phyloP scores from a whole-genome alignment of 2,113 vertebrate genomes.

The Misgurnus anguillicaudatus region DNA sequence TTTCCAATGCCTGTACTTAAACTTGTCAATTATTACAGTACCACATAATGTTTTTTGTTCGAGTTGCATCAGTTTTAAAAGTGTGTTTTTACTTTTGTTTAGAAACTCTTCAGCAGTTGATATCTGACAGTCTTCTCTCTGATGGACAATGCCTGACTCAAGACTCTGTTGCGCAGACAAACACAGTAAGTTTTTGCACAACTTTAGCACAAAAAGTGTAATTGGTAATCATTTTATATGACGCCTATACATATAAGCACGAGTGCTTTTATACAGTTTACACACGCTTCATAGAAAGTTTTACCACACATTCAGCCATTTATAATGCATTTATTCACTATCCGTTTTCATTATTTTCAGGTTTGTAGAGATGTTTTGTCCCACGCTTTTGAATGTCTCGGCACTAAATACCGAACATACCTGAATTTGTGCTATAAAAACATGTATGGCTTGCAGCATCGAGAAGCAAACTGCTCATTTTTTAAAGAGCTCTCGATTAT shows the following conservation, averaged over 20 bases:
- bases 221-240: too few species aligned
- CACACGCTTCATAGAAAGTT: too few species aligned
- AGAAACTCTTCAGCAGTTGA: constrained; percentile 54
- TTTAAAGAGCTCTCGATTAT: constrained; percentile 55
- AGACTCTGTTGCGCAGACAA: constrained; percentile 7
- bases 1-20: too few species aligned
- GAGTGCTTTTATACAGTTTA: too few species aligned
- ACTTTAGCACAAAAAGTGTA: background rate
- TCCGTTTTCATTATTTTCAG: constrained; percentile 45
- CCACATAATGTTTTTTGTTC: background rate
- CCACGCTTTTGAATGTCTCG: constrained; percentile 43
- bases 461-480: constrained; percentile 55
- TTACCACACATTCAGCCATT: too few species aligned
- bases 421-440: constrained; percentile 51
- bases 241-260: too few species aligned
- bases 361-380: constrained; percentile 50
- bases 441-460: constrained; percentile 38
- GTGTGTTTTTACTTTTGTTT: background rate
- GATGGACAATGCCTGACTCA: constrained; percentile 59
- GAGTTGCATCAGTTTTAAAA: background rate
- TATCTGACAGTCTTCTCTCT: constrained; percentile 35
- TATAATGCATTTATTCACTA: background rate
- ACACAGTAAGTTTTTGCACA: constrained; percentile 23
- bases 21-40: too few species aligned
- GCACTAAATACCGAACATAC: background rate